A percentile compares a stretch with the other conserved stretches of the same genome.
These are phyloP conservation scores for Edolisoma coerulescens DNA, from an alignment of 2,113 vertebrate species.

Conservation along the genomic window DNA sequence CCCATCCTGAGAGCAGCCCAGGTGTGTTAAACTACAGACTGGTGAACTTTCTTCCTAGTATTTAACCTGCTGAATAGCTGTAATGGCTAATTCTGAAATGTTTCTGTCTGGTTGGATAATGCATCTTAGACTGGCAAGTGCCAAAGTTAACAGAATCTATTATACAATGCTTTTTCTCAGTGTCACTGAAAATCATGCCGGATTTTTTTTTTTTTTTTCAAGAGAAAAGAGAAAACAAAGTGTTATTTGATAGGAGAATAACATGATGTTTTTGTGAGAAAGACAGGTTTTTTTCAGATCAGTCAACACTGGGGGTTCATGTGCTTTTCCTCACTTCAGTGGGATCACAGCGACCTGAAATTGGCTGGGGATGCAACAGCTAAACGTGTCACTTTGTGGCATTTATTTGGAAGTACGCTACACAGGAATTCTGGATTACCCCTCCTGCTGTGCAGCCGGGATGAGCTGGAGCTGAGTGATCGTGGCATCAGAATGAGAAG, in stretches of 20 bases:
- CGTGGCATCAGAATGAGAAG: not conserved
- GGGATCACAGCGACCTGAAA: not conserved
- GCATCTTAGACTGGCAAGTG: not conserved
- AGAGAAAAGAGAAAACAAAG: not conserved
- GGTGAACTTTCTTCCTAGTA: not conserved
- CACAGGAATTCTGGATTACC: not conserved
- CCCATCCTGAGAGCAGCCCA: not conserved
- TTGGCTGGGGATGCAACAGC: not conserved
- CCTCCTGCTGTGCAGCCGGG: fast-evolving
- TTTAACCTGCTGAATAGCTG: not conserved
- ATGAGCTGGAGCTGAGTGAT: not conserved
- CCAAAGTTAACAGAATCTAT: not conserved
- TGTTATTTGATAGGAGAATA: not conserved
- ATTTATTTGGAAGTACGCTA: not conserved
- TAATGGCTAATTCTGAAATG: not conserved
- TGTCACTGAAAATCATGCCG: not conserved
- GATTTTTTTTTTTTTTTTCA: not conserved
- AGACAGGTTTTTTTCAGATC: not conserved
- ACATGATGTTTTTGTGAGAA: not conserved
- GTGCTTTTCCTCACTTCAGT: not conserved
- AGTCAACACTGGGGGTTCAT: not conserved
- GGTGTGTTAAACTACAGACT: not conserved
- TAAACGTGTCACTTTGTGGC: not conserved
- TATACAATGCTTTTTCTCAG: not conserved
- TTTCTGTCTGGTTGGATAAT: not conserved